phyloP scores from a whole-genome alignment of 23 tunicate species.

The Styela clava region DNA sequence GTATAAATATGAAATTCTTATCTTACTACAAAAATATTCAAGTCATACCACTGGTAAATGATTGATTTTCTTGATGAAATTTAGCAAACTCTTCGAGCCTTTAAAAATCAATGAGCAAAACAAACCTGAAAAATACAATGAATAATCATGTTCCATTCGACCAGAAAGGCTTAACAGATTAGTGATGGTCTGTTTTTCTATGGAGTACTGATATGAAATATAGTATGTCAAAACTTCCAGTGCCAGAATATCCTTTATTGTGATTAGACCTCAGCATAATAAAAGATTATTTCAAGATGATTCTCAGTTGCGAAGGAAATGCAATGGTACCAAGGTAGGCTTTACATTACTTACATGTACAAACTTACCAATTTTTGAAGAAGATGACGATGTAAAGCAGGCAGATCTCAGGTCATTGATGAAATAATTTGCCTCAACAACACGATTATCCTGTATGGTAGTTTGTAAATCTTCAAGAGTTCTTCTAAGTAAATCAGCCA shows the following conservation, averaged over 20 bases:
- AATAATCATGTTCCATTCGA: no score
- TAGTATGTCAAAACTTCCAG: no score
- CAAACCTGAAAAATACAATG: slow-evolving; percentile 27
- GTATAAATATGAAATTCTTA: neutral
- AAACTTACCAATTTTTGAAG: neutral
- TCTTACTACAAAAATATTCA: neutral
- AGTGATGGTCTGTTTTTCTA: no score
- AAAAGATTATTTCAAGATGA: no score
- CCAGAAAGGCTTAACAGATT: no score
- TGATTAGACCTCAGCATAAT: no score
- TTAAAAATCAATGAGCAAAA: slow-evolving; percentile 28
- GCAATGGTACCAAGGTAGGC: no score
- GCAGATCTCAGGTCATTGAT: neutral
- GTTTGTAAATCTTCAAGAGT: neutral
- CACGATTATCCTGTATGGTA: neutral
- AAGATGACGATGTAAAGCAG: neutral
- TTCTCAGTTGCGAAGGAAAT: no score
- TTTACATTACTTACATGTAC: no score
- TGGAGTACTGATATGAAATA: no score
- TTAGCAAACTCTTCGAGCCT: neutral
- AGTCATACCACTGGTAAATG: neutral
- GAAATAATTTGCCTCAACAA: neutral
- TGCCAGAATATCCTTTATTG: no score
- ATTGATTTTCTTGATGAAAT: slow-evolving; percentile 5
- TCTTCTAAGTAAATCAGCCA: neutral